Evolutionary conservation across 2,113 vertebrate genomes (phyloP).

Genomic region (Polyodon spathula): DNA sequence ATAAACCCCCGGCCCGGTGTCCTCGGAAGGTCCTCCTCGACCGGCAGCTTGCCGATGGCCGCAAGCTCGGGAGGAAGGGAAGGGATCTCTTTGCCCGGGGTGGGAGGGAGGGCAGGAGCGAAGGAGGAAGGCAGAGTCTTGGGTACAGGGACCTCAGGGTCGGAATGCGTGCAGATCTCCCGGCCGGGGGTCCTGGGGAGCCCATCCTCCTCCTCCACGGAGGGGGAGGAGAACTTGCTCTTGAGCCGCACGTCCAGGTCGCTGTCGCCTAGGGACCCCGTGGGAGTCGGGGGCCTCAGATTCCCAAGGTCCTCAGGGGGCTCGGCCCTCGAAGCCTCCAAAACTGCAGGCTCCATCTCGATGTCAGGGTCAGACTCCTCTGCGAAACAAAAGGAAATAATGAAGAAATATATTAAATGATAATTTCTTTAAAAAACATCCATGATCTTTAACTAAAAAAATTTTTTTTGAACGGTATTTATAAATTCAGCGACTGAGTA

Average conservation of each 20-base stretch:
- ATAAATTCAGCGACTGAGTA: background rate
- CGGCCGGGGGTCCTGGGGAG: conserved; percentile 53
- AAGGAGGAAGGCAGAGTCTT: conserved; percentile 42
- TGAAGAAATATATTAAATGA: too few species aligned
- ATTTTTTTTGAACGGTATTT: too few species aligned
- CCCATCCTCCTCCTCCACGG: conserved; percentile 48
- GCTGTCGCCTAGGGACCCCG: conserved; percentile 49
- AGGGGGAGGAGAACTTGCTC: conserved; percentile 31
- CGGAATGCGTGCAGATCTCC: conserved; percentile 41
- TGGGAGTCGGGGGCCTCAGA: conserved; percentile 52
- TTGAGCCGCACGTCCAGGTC: conserved; percentile 48
- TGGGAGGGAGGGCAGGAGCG: conserved; percentile 58
- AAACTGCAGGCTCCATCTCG: conserved; percentile 42
- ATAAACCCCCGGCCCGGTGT: conserved; percentile 81
- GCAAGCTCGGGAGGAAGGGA: conserved; percentile 39
- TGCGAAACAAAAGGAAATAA: conserved; percentile 26
- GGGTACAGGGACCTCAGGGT: conserved; percentile 41
- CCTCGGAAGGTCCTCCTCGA: conserved; percentile 81
- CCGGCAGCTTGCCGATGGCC: conserved; percentile 47
- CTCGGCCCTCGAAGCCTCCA: conserved; percentile 42
- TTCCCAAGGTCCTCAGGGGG: conserved; percentile 36
- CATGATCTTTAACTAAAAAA: too few species aligned
- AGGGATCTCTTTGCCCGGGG: conserved; percentile 41
- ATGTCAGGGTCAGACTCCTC: conserved; percentile 38
- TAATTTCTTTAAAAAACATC: too few species aligned